Percentiles rank a stretch among this genome's conserved stretches.
These are phyloP conservation scores for Carlito syrichta DNA, from an alignment of 2,113 vertebrate species.

Conservation along the genomic window DNA sequence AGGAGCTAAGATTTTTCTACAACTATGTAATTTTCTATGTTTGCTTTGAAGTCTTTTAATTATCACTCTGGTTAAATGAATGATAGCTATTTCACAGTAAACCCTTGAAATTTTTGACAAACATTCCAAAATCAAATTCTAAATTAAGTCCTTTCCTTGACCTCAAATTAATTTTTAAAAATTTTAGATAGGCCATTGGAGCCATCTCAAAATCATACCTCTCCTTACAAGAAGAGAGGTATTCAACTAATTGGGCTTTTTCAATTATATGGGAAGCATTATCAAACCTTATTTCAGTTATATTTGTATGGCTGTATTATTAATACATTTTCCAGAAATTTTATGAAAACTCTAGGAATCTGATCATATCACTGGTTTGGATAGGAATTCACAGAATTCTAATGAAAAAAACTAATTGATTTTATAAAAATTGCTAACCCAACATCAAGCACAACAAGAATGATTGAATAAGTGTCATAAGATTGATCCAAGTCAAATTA, in stretches of 20 bases:
- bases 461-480: background rate
- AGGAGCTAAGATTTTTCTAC: background rate
- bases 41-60: background rate
- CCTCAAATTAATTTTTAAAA: background rate
- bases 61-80: background rate
- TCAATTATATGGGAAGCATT: background rate
- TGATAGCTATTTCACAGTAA: background rate
- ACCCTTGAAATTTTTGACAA: background rate
- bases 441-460: background rate
- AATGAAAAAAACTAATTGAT: background rate
- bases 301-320: background rate
- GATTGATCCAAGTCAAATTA: background rate
- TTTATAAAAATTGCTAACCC: background rate
- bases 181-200: background rate
- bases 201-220: background rate
- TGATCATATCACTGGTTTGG: background rate
- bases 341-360: background rate
- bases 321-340: background rate
- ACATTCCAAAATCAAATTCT: background rate
- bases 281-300: background rate
- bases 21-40: background rate
- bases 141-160: background rate
- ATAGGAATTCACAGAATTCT: background rate
- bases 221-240: background rate
- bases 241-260: background rate